Conservation (phyloP, 2,888 invertebrate genomes). For the Coelogynopora nodosa region DNA sequence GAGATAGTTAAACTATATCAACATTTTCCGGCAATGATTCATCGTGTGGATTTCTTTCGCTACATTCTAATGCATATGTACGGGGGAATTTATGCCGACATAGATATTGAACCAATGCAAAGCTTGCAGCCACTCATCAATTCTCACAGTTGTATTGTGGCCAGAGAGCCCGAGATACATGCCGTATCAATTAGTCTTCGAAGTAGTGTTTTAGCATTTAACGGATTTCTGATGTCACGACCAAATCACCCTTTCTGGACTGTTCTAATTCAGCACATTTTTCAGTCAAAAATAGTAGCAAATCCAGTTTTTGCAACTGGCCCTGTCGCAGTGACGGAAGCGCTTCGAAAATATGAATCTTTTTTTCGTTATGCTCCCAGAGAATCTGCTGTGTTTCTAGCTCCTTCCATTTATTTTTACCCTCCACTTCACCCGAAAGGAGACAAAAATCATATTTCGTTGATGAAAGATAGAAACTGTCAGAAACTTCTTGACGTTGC, state of each 20-base stretch:
- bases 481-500: no score
- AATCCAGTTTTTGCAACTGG: background rate
- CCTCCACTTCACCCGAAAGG: no score
- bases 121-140: background rate
- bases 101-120: background rate
- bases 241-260: background rate
- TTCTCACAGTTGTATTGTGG: background rate
- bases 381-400: background rate
- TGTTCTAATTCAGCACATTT: background rate
- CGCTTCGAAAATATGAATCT: background rate
- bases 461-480: no score
- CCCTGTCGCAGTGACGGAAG: background rate
- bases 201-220: background rate
- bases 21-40: background rate
- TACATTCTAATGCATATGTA: background rate
- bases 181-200: background rate
- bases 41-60: background rate
- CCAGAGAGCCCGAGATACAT: background rate
- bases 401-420: background rate
- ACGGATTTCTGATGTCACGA: background rate
- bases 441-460: no score
- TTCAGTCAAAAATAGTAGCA: background rate
- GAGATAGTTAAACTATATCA: background rate
- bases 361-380: background rate
- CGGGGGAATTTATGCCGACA: background rate